These are phyloP conservation scores for Lineus longissimus DNA, from an alignment of 1,140 invertebrate species.

Conservation along the genomic window DNA sequence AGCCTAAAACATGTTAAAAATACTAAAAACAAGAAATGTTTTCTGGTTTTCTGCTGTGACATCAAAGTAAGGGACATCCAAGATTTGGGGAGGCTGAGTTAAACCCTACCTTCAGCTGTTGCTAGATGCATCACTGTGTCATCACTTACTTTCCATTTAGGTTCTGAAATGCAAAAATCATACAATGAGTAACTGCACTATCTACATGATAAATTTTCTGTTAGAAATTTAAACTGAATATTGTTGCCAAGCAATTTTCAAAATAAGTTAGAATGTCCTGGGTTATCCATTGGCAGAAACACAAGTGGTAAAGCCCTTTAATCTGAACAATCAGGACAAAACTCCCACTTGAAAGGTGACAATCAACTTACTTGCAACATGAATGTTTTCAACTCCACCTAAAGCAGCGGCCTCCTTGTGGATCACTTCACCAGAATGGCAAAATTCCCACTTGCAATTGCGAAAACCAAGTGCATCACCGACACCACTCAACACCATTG, in stretches of 20 bases:
- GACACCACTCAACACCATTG: conserved; percentile 44
- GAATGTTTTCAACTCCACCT: conserved; percentile 29
- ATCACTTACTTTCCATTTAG: conserved; percentile 30
- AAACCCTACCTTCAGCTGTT: conserved; percentile 20
- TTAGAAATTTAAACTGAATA: too few relatives aligned
- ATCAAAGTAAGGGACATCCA: background rate
- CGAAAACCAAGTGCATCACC: conserved; percentile 46
- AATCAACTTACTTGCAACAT: conserved; percentile 7
- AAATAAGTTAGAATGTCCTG: too few relatives aligned
- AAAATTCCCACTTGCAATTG: conserved; percentile 45
- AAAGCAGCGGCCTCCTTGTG: conserved; percentile 31
- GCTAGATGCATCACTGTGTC: conserved; percentile 34
- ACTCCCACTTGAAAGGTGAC: too few relatives aligned
- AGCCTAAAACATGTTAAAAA: too few relatives aligned
- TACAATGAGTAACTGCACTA: too few relatives aligned
- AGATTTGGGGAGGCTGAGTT: background rate
- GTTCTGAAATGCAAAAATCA: conserved; percentile 15
- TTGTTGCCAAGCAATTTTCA: too few relatives aligned
- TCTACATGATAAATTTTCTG: too few relatives aligned
- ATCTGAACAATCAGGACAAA: too few relatives aligned
- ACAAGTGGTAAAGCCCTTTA: too few relatives aligned
- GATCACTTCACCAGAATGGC: conserved; percentile 29
- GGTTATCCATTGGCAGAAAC: too few relatives aligned
- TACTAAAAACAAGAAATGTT: too few relatives aligned
- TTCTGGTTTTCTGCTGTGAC: too few relatives aligned